Evolutionary conservation across 2,797 vertebrate species (phyloP), one percentile per base, ranked within the genome.

Genomic region (Labroides dimidiatus): DNA sequence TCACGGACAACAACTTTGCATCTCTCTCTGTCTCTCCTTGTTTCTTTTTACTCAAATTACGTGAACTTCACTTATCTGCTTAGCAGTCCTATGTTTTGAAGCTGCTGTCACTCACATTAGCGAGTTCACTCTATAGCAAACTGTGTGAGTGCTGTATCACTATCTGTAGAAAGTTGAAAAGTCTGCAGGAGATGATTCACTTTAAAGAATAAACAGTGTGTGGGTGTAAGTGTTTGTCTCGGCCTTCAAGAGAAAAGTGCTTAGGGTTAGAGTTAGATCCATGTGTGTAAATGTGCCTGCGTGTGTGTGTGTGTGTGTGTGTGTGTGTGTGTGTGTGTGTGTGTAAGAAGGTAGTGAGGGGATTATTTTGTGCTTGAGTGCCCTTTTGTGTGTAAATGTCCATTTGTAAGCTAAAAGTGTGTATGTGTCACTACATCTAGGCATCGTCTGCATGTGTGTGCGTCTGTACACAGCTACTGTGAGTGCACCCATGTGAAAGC

Each of bases 351-450:
- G 42, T 68, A 64, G 19, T 64, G 60, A 60, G 44, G 53, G 78
- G 82, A 85, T 85, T 87, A 84, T 72, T 84, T 71, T 80, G 73
- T 82, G 79, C 77, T 70, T 27, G 74, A 77, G 76, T 87, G 61
- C 58, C 68, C 77, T 73, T 87, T 87, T 87, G 68, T 83, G 77
- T 69, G 72, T 75, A 84, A 85, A 87, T 77, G 81, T 87, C 81
- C 53, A 51, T 73, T 64, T 24, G 60, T 81, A 82, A 84, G 84
- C 74, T 70, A 62, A 79, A 85, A 71, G 60, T 55, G 48, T 64
- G 72, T 48, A 23, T 69, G 49, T 37, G 64, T 39, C 33, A 53
- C 64, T 44, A 10, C 41, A 50, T 75, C 48, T 16, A 37, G n/a
- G 44, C 49, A 43, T 76, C 37, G 10, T 59, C 44, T 77, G 57